phyloP scores from a whole-genome alignment of 2,113 vertebrate species.

The Burhinus bistriatus region DNA sequence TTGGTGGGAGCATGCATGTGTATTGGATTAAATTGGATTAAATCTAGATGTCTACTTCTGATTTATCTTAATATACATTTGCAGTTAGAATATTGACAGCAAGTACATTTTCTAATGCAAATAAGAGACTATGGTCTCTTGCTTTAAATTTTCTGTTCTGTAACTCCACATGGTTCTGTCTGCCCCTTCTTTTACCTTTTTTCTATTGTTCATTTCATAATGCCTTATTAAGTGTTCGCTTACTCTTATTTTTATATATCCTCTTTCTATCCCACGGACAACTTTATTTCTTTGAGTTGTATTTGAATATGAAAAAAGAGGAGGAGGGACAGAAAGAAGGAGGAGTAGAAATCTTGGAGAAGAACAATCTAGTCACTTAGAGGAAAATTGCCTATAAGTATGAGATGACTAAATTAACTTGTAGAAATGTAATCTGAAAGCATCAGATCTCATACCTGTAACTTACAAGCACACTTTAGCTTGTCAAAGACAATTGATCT shows the following conservation, averaged over 20 bases:
- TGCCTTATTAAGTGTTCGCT: not conserved
- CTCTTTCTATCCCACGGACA: not conserved
- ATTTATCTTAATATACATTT: not conserved
- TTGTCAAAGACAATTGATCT: conserved; percentile 53
- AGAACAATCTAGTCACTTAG: conserved; percentile 15
- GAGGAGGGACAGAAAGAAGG: not conserved
- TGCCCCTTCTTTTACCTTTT: not conserved
- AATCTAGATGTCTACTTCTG: not conserved
- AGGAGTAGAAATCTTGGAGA: conserved; percentile 24
- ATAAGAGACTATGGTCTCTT: not conserved
- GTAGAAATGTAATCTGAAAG: conserved; percentile 34
- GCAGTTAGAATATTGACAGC: not conserved
- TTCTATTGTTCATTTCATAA: not conserved
- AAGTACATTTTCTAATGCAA: not conserved
- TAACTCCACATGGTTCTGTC: not conserved
- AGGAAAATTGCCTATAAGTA: conserved; percentile 38
- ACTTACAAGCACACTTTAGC: not conserved
- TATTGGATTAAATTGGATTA: not conserved
- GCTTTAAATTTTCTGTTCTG: not conserved
- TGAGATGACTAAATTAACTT: conserved; percentile 31
- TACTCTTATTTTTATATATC: not conserved
- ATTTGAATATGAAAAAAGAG: not conserved
- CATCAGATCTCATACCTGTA: conserved; percentile 15
- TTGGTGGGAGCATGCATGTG: not conserved
- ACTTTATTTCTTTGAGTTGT: not conserved